These are phyloP conservation scores for Pecten maximus DNA, from an alignment of 2,888 invertebrate genomes.

Conservation along the genomic window DNA sequence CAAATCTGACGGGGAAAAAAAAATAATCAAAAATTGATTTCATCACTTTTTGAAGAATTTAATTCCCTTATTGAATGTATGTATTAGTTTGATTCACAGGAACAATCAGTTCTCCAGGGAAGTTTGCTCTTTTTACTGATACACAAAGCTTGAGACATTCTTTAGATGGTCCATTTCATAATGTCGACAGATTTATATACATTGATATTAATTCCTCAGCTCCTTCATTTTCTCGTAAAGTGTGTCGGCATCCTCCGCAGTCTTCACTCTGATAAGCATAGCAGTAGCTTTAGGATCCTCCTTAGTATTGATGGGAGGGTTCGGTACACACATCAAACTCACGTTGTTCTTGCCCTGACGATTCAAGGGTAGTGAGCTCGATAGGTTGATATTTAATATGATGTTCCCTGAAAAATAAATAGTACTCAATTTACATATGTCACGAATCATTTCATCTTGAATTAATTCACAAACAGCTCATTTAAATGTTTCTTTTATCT, in stretches of 20 bases:
- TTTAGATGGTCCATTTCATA: too few species aligned
- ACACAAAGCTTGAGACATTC: too few species aligned
- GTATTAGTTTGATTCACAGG: too few species aligned
- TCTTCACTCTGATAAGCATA: slow-evolving; percentile 93
- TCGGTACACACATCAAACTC: slow-evolving; percentile 93
- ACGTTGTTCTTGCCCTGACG: slow-evolving; percentile 91
- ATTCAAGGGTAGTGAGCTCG: slow-evolving; percentile 76
- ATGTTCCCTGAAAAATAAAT: slow-evolving; percentile 84
- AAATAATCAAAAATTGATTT: too few species aligned
- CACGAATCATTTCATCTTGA: too few species aligned
- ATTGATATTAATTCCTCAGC: slow-evolving; percentile 56
- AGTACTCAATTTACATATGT: neutral
- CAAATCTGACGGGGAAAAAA: too few species aligned
- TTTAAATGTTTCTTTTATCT: neutral
- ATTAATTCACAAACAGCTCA: too few species aligned
- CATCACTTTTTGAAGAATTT: too few species aligned
- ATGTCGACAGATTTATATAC: too few species aligned
- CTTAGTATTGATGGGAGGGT: slow-evolving; percentile 87
- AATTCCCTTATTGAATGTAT: too few species aligned
- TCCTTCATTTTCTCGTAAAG: slow-evolving; percentile 78
- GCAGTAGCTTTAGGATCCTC: slow-evolving; percentile 87
- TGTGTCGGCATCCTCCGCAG: slow-evolving; percentile 91
- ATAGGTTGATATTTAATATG: slow-evolving; percentile 92
- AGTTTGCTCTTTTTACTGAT: too few species aligned
- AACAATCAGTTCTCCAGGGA: too few species aligned